Evolutionary conservation across 2,797 vertebrate genomes (phyloP), one percentile per base, ranked within the genome.

Genomic region (Tiaroga cobitis): DNA sequence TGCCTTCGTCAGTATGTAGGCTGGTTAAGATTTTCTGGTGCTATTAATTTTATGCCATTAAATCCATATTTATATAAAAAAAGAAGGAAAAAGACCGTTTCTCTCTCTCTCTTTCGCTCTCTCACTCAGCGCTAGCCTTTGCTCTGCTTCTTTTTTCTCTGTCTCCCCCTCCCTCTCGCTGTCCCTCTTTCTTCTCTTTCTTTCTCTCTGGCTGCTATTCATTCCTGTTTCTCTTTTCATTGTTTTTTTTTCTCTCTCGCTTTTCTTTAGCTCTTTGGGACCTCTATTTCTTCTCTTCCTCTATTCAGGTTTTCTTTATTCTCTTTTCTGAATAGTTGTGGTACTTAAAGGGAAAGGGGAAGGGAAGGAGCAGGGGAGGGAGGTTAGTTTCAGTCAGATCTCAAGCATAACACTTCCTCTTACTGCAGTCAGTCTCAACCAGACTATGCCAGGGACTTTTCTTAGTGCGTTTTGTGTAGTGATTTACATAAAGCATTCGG

Each of bases 281-380:
- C 92, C 92, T 92, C 90, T 83, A 92, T 94, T 95, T 94, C 92
- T 90, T 89, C 93, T 94, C 92, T 94, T 94, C 91, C 92, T 95
- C 94, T 95, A 94, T 96, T 95, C 94, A 95, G 93, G 93, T 94
- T 95, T 93, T 94, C 94, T 95, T 95, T 95, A 94, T 95, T 94
- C 94, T 94, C 92, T 92, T 94, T 93, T 94, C 92, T 96, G 93
- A 95, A 95, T 95, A 94, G 94, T 94, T 95, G 92, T 93, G 93
- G 92, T 95, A 93, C 93, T 95, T 95, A 94, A 94, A 95, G 92
- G 92, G 92, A 92, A 94, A 93, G 91, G 91, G 90, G 90, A 92
- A 92, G 92, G 84, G 92, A 94, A 90, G 92, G 87, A 88, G 92
- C 83, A 91, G 90, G 90, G 91, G 93, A 92, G 93, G 92, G 93